A percentile compares a stretch with the other conserved stretches of the same genome.
These are phyloP conservation scores for Pangasius djambal DNA, from an alignment of 2,797 vertebrate species.

Conservation along the genomic window DNA sequence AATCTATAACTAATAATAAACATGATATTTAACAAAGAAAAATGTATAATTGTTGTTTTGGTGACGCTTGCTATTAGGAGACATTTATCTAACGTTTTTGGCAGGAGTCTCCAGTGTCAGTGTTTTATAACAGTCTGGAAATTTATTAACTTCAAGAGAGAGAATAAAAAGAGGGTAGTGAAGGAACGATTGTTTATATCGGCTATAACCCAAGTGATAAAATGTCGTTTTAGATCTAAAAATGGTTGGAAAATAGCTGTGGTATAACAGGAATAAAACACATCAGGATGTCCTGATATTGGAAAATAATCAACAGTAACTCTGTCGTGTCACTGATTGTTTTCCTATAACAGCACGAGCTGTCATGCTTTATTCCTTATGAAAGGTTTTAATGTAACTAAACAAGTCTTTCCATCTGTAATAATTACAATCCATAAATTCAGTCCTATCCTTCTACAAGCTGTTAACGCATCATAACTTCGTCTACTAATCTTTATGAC, in stretches of 20 bases:
- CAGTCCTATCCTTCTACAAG: not conserved
- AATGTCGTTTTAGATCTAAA: not conserved
- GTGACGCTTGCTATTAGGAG: too few relatives aligned
- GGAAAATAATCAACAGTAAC: not conserved
- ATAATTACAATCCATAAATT: not conserved
- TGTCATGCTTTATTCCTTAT: not conserved
- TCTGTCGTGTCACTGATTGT: not conserved
- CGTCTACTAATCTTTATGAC: not conserved
- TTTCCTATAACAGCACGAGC: not conserved
- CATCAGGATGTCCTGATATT: too few relatives aligned
- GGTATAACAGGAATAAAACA: not conserved
- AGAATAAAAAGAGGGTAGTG: not conserved
- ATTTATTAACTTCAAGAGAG: not conserved
- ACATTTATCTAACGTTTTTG: not conserved
- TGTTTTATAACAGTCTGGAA: too few relatives aligned
- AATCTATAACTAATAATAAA: too few relatives aligned
- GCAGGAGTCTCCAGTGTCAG: not conserved
- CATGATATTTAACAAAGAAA: not conserved
- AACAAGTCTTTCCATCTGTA: not conserved
- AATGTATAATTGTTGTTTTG: too few relatives aligned
- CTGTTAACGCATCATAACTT: not conserved
- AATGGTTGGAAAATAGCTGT: not conserved
- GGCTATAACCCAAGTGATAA: not conserved
- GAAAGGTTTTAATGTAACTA: not conserved
- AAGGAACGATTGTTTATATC: not conserved